These are phyloP conservation scores for Dipodomys ordii DNA, from an alignment of 2,113 vertebrate species.

Conservation along the genomic window DNA sequence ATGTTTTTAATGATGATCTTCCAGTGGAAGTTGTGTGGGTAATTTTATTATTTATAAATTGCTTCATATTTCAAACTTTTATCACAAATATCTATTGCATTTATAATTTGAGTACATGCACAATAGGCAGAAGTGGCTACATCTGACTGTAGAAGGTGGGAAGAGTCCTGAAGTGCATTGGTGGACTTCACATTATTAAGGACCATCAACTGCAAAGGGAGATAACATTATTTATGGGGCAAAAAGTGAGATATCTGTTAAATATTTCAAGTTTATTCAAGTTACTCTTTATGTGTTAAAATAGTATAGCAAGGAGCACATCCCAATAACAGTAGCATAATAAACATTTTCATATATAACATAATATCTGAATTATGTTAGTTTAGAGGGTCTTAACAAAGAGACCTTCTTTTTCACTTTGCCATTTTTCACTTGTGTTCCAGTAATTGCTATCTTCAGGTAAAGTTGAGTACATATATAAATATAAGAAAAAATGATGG, in stretches of 20 bases:
- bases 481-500: no score
- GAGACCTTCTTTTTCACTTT: neutral
- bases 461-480: neutral
- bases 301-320: neutral
- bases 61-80: slow-evolving; percentile 5
- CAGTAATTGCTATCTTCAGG: neutral
- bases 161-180: rapidly evolving
- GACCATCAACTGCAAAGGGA: neutral
- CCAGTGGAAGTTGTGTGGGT: neutral
- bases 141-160: neutral
- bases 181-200: neutral
- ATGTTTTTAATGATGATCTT: neutral
- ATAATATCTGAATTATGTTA: neutral
- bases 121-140: neutral
- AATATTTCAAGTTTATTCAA: slow-evolving; percentile 3
- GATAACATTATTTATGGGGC: neutral
- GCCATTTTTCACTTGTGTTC: neutral
- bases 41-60: slow-evolving; percentile 26
- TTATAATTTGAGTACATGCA: neutral
- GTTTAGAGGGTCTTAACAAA: neutral
- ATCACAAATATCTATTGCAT: neutral
- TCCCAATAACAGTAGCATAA: neutral
- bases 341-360: neutral
- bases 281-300: neutral
- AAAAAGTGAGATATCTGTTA: neutral